Evolutionary conservation across 1,140 invertebrate species (phyloP).

Genomic region (Camponotus floridanus): DNA sequence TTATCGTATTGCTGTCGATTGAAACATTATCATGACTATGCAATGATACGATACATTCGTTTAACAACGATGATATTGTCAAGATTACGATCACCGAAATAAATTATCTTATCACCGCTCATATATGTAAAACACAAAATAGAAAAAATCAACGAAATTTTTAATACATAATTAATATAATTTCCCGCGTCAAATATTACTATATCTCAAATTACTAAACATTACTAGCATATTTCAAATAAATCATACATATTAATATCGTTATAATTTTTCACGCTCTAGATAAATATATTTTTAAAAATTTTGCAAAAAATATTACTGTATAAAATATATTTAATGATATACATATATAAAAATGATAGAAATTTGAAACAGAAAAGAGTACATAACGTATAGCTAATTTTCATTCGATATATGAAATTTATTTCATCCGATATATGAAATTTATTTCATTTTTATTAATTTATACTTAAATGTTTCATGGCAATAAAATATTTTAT

Average conservation of each 20-base stretch:
- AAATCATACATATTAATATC: background rate
- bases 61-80: background rate
- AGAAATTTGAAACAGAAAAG: no score
- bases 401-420: background rate
- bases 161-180: background rate
- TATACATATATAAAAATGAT: no score
- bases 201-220: background rate
- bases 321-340: background rate
- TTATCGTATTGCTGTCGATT: slow-evolving; percentile 8
- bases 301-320: background rate
- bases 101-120: background rate
- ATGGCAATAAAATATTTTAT: background rate
- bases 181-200: background rate
- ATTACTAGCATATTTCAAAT: background rate
- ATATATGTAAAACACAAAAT: no score
- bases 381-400: background rate
- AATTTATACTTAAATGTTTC: background rate
- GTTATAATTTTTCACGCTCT: background rate
- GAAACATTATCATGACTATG: slow-evolving; percentile 12
- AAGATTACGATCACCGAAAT: background rate
- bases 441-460: background rate
- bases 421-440: background rate
- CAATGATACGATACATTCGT: background rate
- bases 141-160: background rate
- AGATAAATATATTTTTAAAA: background rate